Evolutionary conservation across 2,888 invertebrate genomes (phyloP).

Genomic region (Rhamnusium bicolor): DNA sequence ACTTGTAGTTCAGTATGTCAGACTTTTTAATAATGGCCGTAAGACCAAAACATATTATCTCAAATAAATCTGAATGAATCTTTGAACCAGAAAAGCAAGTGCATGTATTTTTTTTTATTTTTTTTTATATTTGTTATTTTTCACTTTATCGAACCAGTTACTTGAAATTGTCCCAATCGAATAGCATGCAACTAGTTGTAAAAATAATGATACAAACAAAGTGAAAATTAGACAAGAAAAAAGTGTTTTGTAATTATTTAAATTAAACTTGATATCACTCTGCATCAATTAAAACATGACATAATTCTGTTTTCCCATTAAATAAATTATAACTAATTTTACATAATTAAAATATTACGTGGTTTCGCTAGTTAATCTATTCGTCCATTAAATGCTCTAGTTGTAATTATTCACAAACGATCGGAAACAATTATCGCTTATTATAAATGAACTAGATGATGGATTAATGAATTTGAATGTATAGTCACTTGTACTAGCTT

Average conservation of each 20-base stretch:
- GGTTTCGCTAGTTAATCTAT: background rate
- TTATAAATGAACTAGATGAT: constrained; percentile 1
- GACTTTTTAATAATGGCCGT: too few relatives aligned
- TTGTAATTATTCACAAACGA: constrained; percentile 1
- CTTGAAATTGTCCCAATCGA: too few relatives aligned
- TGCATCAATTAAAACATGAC: background rate
- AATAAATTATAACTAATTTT: background rate
- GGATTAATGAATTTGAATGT: background rate
- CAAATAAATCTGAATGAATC: too few relatives aligned
- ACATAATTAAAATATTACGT: background rate
- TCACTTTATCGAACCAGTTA: too few relatives aligned
- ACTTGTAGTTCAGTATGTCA: too few relatives aligned
- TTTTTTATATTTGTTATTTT: too few relatives aligned
- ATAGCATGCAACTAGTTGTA: too few relatives aligned
- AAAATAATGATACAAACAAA: too few relatives aligned
- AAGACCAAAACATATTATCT: too few relatives aligned
- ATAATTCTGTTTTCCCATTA: background rate
- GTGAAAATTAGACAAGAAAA: too few relatives aligned
- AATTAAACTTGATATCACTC: background rate
- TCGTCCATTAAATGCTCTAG: background rate
- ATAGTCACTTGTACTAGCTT: background rate
- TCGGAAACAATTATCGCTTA: constrained; percentile 12
- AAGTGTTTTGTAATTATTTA: background rate
- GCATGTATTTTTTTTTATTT: too few relatives aligned
- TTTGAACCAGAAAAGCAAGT: too few relatives aligned